Percentiles rank a stretch among this genome's conserved stretches.
phyloP scores from a whole-genome alignment of 1,140 invertebrate genomes.

The Pachypeltis micranthus region DNA sequence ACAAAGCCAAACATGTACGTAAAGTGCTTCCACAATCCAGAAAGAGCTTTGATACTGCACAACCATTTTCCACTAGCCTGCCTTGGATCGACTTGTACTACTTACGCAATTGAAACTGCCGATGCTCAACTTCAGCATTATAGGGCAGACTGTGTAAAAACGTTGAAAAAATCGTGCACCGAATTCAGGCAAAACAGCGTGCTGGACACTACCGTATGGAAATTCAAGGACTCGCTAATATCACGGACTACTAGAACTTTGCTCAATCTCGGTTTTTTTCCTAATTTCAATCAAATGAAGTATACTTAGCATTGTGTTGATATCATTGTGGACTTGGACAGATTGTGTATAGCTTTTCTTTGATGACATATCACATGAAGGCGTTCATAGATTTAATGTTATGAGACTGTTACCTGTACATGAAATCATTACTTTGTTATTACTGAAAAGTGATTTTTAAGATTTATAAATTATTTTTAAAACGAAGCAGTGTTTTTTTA shows the following conservation, averaged over 20 bases:
- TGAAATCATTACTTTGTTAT: no score
- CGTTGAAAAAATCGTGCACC: slow-evolving; percentile 71
- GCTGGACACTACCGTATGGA: slow-evolving; percentile 78
- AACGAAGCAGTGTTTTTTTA: no score
- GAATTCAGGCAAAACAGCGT: slow-evolving; percentile 71
- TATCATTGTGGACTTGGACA: background rate
- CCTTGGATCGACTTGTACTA: slow-evolving; percentile 70
- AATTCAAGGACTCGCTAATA: slow-evolving; percentile 65
- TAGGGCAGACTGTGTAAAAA: slow-evolving; percentile 79
- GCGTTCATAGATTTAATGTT: background rate
- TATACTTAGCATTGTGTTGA: background rate
- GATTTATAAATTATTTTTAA: no score
- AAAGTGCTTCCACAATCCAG: slow-evolving; percentile 88
- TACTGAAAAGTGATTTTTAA: no score
- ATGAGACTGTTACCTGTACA: slow-evolving; percentile 8
- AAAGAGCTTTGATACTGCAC: slow-evolving; percentile 76
- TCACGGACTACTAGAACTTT: slow-evolving; percentile 55
- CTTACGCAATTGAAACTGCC: slow-evolving; percentile 64
- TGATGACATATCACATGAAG: background rate
- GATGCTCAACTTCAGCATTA: slow-evolving; percentile 89
- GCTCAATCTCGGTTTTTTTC: slow-evolving; percentile 59
- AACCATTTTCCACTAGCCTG: slow-evolving; percentile 88
- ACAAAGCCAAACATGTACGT: slow-evolving; percentile 88
- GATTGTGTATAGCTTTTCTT: background rate
- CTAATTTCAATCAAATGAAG: background rate